A percentile compares a stretch with the other conserved stretches of the same genome.
Conservation (phyloP, 2,797 vertebrate species). For the Danio albolineatus region DNA sequence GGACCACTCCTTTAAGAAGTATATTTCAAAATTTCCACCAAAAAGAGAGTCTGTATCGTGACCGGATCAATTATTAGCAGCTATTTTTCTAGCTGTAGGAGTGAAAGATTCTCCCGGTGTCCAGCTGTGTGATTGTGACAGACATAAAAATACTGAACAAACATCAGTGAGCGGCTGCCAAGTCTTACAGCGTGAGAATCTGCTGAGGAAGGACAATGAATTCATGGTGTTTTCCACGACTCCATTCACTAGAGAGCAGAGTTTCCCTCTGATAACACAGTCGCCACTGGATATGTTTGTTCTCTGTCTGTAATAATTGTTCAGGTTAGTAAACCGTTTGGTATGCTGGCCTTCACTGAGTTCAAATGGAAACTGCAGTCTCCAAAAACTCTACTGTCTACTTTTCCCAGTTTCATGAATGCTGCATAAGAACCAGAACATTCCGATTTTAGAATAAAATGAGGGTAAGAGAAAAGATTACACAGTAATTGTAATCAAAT, state of each 20-base stretch:
- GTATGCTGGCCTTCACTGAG: background rate
- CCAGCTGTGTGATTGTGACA: slow-evolving; percentile 15
- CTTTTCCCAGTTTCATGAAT: background rate
- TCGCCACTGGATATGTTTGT: background rate
- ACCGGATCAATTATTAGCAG: background rate
- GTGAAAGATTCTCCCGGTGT: background rate
- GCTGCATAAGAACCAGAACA: background rate
- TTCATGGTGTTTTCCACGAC: slow-evolving; percentile 22
- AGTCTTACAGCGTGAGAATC: slow-evolving; percentile 41
- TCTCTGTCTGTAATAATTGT: slow-evolving; percentile 13
- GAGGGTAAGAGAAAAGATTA: no score
- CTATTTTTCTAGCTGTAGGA: background rate
- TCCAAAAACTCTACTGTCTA: background rate
- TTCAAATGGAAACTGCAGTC: background rate
- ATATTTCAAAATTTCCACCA: no score
- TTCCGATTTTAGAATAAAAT: background rate
- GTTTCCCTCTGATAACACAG: slow-evolving; percentile 13
- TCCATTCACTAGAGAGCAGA: background rate
- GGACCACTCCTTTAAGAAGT: no score
- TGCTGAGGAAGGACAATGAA: slow-evolving; percentile 30
- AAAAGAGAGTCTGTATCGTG: background rate
- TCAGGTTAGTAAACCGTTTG: background rate
- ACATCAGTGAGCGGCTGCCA: slow-evolving; percentile 39
- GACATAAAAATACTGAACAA: slow-evolving; percentile 14
- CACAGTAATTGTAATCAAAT: no score